Evolutionary conservation across 2,888 invertebrate genomes (phyloP).

Genomic region (Aspidiotus destructor): DNA sequence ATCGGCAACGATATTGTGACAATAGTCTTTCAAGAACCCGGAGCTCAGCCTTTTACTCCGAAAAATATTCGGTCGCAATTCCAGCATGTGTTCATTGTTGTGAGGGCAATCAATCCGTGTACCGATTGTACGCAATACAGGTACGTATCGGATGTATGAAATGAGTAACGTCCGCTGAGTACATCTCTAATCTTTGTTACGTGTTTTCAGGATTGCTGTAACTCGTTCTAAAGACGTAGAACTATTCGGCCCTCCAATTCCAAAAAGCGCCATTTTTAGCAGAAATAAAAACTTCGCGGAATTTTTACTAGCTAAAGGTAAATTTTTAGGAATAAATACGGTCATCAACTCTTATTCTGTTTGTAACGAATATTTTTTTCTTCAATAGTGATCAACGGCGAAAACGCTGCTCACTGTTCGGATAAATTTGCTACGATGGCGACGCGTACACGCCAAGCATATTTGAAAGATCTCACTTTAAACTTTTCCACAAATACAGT

Average conservation of each 20-base stretch:
- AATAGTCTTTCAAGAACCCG: slow-evolving; percentile 88
- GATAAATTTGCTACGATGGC: slow-evolving; percentile 97
- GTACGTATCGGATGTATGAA: slow-evolving; percentile 40
- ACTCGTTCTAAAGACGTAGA: slow-evolving; percentile 86
- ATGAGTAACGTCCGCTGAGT: neutral
- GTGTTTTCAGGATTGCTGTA: slow-evolving; percentile 46
- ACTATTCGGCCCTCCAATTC: slow-evolving; percentile 90
- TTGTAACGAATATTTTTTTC: neutral
- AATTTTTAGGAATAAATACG: too few species aligned
- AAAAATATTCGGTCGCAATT: slow-evolving; percentile 91
- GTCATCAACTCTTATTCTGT: neutral
- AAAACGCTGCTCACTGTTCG: slow-evolving; percentile 90
- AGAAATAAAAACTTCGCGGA: slow-evolving; percentile 92
- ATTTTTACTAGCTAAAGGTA: slow-evolving; percentile 79
- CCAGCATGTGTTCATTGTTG: slow-evolving; percentile 93
- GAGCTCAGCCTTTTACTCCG: slow-evolving; percentile 85
- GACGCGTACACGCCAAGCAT: slow-evolving; percentile 86
- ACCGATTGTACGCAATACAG: slow-evolving; percentile 84
- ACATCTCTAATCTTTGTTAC: neutral
- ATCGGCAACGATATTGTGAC: slow-evolving; percentile 98
- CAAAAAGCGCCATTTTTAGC: slow-evolving; percentile 72
- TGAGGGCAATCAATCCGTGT: slow-evolving; percentile 80
- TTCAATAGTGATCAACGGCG: slow-evolving; percentile 74
- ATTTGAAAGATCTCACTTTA: slow-evolving; percentile 81
- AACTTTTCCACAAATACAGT: slow-evolving; percentile 72